Base-by-base conservation (phyloP, 1,140 invertebrate genomes). In the Reticulitermes speratus region DNA sequence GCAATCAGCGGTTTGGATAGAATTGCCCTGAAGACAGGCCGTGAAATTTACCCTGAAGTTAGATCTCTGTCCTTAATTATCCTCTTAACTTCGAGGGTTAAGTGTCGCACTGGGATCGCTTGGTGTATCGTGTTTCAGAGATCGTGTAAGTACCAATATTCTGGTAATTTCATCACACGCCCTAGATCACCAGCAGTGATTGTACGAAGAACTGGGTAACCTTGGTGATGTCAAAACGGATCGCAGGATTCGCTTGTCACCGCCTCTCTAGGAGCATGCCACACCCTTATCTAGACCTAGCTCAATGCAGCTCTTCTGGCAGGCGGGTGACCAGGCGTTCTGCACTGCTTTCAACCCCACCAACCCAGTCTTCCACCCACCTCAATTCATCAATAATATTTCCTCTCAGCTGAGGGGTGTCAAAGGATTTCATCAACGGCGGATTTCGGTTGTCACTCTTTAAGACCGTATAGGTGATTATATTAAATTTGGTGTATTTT, bases 361-460 rank as follows among this genome's bases (percentile, higher is more conserved):
- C 7, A 75, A 8, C 65, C n/a, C 55, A 14, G 1, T 23, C 55
- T 23, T 19, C 55, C 55, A 6, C 65, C 65, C 25, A 25, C 65
- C n/a, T 75, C 65, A 75, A 75, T 75, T 30, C n/a, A 75, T 75
- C 65, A 75, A 75, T 75, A 75, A 75, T 75, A 19, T 75, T 75
- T 75, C 65, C n/a, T 75, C 65, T 75, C n/a, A 30, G 1, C 25
- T 75, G 65, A 75, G n/a, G 65, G 65, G 65, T 75, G 65, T 75
- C 25, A 69, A 69, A 16, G 65, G 65, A n/a, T 69, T 69, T 69
- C 65, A 8, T 69, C n/a, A 25, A 75, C n/a, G n/a, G n/a, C 65
- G n/a, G 65, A 30, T 75, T 30, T 75, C 25, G n/a, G n/a, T 30
- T 75, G 65, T 55, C 65, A 6, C 25, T 75, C 25, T 75, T n/a